These are phyloP conservation scores for Trichopria drosophilae DNA, from an alignment of 2,888 invertebrate genomes.

Conservation along the genomic window DNA sequence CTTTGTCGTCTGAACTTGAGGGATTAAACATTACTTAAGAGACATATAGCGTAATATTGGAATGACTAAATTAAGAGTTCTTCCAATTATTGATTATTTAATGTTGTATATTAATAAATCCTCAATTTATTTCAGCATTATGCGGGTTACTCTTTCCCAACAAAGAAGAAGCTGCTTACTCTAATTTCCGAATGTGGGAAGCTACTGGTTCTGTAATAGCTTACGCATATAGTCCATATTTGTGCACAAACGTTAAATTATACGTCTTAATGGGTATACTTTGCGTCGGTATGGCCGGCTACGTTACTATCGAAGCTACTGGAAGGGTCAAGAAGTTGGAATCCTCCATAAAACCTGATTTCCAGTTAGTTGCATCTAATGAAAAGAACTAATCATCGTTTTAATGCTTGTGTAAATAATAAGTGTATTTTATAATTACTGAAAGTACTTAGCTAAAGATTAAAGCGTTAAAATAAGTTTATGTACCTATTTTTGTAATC, in stretches of 20 bases:
- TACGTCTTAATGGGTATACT: constrained; percentile 70
- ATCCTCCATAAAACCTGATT: constrained; percentile 43
- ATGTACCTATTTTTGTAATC: too few relatives aligned
- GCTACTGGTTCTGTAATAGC: constrained; percentile 86
- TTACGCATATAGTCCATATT: constrained; percentile 76
- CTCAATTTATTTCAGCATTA: constrained; percentile 63
- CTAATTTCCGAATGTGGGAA: constrained; percentile 92
- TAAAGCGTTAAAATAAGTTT: too few relatives aligned
- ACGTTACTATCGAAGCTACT: constrained; percentile 66
- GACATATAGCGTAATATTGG: too few relatives aligned
- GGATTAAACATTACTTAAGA: too few relatives aligned
- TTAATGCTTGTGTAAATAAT: too few relatives aligned
- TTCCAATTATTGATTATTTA: too few relatives aligned
- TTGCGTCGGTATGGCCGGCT: constrained; percentile 74
- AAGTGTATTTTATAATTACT: too few relatives aligned
- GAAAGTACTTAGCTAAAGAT: too few relatives aligned
- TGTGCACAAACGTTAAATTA: constrained; percentile 75
- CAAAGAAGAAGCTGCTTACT: constrained; percentile 86
- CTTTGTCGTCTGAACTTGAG: too few relatives aligned
- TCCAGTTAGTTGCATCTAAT: constrained; percentile 47
- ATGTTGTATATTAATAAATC: too few relatives aligned
- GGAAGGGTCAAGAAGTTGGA: constrained; percentile 38
- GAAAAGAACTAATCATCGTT: constrained; percentile 28
- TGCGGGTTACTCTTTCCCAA: constrained; percentile 85
- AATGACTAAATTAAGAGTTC: too few relatives aligned